Evolutionary conservation across 2,888 invertebrate species (phyloP).

Genomic region (Serripes groenlandicus): DNA sequence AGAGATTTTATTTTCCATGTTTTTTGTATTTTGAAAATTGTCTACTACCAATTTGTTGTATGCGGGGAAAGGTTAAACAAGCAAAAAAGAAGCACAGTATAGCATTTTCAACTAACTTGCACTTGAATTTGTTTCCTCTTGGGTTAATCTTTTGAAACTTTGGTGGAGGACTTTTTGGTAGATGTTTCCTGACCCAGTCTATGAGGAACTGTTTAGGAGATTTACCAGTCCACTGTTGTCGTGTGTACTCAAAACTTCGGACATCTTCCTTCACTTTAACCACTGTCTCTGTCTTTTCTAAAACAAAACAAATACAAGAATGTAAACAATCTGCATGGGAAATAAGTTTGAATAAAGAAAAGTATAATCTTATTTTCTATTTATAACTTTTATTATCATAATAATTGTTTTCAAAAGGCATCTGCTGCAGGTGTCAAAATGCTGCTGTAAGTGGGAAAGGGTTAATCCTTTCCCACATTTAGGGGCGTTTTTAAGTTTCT

Average conservation of each 20-base stretch:
- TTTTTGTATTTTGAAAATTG: background rate
- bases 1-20: background rate
- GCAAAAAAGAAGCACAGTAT: no score
- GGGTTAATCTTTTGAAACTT: conserved; percentile 79
- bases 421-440: no score
- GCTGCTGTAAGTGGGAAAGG: no score
- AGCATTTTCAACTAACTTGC: conserved; percentile 81
- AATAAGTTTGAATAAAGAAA: no score
- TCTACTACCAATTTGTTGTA: background rate
- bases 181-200: conserved; percentile 85
- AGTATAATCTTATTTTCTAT: no score
- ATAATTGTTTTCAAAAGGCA: no score
- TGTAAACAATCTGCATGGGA: no score
- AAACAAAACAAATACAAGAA: no score
- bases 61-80: no score
- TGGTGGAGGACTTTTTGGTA: conserved; percentile 80
- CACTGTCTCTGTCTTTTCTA: background rate
- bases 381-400: no score
- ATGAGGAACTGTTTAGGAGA: conserved; percentile 86
- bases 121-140: conserved; percentile 77
- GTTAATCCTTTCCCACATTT: no score
- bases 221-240: conserved; percentile 86
- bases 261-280: conserved; percentile 61
- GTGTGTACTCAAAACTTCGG: conserved; percentile 83
- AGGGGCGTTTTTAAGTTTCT: no score